A percentile compares a stretch with the other conserved stretches of the same genome.
Evolutionary conservation across 1,140 invertebrate genomes (phyloP).

Genomic region (Panonychus citri): DNA sequence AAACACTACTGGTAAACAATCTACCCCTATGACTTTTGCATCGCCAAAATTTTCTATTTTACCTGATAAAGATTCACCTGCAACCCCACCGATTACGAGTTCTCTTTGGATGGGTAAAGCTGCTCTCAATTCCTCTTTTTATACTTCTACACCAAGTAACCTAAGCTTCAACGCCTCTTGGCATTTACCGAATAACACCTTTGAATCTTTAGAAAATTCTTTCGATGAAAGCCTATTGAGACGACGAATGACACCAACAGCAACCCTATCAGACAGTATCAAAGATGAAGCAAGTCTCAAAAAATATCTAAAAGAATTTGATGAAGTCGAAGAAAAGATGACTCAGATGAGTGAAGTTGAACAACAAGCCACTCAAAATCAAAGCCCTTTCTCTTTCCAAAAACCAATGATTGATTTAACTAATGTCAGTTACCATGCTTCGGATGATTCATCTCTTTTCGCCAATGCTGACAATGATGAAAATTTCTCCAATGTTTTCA

Average conservation of each 20-base stretch:
- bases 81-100: neutral
- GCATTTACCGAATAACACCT: neutral
- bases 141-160: neutral
- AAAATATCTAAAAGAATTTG: neutral
- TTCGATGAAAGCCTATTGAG: neutral
- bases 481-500: constrained; percentile 1
- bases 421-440: neutral
- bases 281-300: neutral
- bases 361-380: neutral
- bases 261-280: neutral
- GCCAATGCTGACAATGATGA: neutral
- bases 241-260: neutral
- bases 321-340: constrained; percentile 8
- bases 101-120: neutral
- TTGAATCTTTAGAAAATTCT: neutral
- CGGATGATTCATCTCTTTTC: neutral
- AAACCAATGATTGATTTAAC: neutral
- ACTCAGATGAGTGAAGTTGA: constrained; percentile 2
- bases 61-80: neutral
- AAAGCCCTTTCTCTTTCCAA: neutral
- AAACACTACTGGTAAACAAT: neutral
- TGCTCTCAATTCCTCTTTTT: neutral
- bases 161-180: neutral
- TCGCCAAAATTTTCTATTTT: neutral
- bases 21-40: neutral